A percentile compares a stretch with the other conserved stretches of the same genome.
These are phyloP conservation scores for Leucoptera coffeella DNA, from an alignment of 2,888 invertebrate species.

Conservation along the genomic window DNA sequence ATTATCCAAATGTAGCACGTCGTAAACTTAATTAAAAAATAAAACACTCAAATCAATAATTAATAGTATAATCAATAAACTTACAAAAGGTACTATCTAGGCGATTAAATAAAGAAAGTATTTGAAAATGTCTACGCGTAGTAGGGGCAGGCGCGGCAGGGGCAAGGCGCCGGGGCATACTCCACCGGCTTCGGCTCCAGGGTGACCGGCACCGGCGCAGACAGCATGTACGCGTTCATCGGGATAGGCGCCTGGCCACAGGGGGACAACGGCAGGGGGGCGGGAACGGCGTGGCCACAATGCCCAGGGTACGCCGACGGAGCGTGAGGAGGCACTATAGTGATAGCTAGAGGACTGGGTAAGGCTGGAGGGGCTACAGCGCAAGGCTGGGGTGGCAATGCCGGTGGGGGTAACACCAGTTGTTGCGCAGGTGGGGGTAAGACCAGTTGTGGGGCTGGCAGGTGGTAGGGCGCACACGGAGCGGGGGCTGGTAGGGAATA, in stretches of 20 bases:
- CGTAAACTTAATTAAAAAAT: too few relatives aligned
- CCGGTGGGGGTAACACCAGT: constrained; percentile 8
- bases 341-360: constrained; percentile 6
- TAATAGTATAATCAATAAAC: too few relatives aligned
- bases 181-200: constrained; percentile 27
- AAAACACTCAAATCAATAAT: too few relatives aligned
- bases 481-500: constrained; percentile 5
- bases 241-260: constrained; percentile 11
- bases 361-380: constrained; percentile 3
- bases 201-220: constrained; percentile 26
- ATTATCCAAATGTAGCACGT: too few relatives aligned
- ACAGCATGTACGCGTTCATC: constrained; percentile 31
- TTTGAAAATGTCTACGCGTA: too few relatives aligned
- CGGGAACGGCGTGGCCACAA: too few relatives aligned
- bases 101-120: too few relatives aligned
- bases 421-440: constrained; percentile 4
- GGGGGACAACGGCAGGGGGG: constrained; percentile 1
- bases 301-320: too few relatives aligned
- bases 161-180: constrained; percentile 7
- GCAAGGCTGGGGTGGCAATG: constrained; percentile 9
- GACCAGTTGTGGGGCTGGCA: constrained; percentile 8
- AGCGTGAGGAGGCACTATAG: constrained; percentile 9
- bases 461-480: constrained; percentile 9
- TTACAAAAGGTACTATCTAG: too few relatives aligned
- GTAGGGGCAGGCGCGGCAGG: constrained; percentile 7